Base-by-base conservation (phyloP, 2,888 invertebrate species). In the Metalampra italica region DNA sequence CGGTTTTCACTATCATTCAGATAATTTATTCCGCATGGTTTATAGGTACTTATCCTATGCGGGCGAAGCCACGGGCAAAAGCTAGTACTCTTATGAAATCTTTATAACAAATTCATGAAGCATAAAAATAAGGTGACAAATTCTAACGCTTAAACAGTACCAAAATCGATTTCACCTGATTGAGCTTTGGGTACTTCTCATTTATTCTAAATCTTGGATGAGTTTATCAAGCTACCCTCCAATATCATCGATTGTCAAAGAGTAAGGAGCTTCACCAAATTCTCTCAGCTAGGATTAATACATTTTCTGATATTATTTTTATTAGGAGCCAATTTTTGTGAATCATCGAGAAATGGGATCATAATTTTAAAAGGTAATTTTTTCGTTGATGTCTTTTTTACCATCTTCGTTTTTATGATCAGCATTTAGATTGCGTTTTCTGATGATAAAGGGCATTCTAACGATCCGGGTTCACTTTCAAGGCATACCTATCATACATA, bases 121-220 rank as follows among this genome's bases (percentile, higher is more conserved):
- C 8, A 32, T 7, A n/a, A n/a, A n/a, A n/a, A 8, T 11, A 32
- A 9, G 2, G 8, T 32, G 9, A 32, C 8, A 32, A n/a, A 45
- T 45, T 45, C 39, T 30, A 45, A 13, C 15, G 14, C 42, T 32
- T 45, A 30, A 47, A n/a, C n/a, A n/a, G 38, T 14, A 36, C 36
- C 49, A 7, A 49, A 51, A 56, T 54, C 51, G 49, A 60, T 60
- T 51, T 43, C 43, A 41, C 45, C 44, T 36, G 40, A 50, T 52
- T 47, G 52, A 22, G 22, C 2, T 2, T 22, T 22, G 5, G 46
- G 46, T n/a, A 14, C 34, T 43, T 13, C 46, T 46, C 36, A 43
- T 37, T 43, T 29, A 55, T 48, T 50, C 44, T 63, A 62, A 65
- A 65, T 63, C 58, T 60, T 57, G 56, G 53, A 65, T 60, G 49